Percentiles rank a stretch among this genome's conserved stretches.
These are phyloP conservation scores for Recurvirostra avosetta DNA, from an alignment of 2,113 vertebrate species.

Conservation along the genomic window DNA sequence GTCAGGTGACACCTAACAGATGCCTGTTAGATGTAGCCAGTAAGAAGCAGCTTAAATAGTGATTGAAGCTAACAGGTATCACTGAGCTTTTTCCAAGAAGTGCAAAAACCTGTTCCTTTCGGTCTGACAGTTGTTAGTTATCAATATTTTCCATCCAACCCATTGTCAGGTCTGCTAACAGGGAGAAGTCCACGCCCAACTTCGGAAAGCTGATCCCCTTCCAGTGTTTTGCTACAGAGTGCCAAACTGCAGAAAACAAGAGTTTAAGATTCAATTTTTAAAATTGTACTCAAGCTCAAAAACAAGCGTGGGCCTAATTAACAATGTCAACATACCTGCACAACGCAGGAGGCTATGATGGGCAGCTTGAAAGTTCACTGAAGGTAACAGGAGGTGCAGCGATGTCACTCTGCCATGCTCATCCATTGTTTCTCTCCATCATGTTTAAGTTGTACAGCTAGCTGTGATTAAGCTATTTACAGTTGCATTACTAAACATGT, in stretches of 20 bases:
- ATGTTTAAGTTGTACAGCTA: neutral
- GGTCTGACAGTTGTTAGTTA: neutral
- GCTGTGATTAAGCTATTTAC: neutral
- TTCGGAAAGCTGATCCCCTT: neutral
- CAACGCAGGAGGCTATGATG: neutral
- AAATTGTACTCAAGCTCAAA: neutral
- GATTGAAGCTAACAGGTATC: neutral
- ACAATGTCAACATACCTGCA: neutral
- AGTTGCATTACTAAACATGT: neutral
- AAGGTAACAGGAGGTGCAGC: neutral
- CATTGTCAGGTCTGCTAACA: neutral
- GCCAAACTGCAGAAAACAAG: neutral
- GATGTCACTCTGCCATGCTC: neutral
- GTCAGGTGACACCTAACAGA: neutral
- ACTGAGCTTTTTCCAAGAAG: neutral
- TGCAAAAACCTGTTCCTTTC: neutral
- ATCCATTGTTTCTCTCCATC: neutral
- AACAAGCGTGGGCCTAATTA: neutral
- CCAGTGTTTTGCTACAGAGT: neutral
- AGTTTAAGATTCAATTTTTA: neutral
- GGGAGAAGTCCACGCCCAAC: neutral
- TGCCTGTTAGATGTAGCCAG: neutral
- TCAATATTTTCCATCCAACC: neutral
- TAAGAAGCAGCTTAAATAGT: neutral
- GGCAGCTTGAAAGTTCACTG: neutral